Evolutionary conservation across 2,888 invertebrate genomes (phyloP).

Genomic region (Drosophila siamana): DNA sequence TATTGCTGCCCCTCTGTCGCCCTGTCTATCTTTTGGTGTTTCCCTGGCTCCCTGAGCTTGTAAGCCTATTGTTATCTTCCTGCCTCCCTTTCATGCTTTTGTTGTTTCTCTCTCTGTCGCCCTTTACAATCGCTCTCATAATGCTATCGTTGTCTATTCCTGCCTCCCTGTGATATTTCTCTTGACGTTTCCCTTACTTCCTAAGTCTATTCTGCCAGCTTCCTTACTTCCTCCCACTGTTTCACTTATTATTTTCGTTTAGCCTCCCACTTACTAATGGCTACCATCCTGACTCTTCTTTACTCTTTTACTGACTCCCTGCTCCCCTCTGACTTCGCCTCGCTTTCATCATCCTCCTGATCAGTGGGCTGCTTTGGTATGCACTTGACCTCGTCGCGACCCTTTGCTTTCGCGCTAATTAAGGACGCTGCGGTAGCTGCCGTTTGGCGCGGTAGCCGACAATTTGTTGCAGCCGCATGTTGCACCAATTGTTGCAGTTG

Average conservation of each 20-base stretch:
- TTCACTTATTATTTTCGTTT: too few relatives aligned
- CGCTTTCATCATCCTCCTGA: constrained; percentile 31
- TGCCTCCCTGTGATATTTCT: too few relatives aligned
- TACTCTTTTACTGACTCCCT: too few relatives aligned
- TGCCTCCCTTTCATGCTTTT: background rate
- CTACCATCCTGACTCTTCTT: background rate
- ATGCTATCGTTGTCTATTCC: too few relatives aligned
- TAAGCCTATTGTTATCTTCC: too few relatives aligned
- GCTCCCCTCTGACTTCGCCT: too few relatives aligned
- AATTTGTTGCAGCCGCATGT: constrained; percentile 81
- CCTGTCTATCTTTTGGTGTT: too few relatives aligned
- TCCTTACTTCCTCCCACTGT: too few relatives aligned
- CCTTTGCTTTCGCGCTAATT: constrained; percentile 55
- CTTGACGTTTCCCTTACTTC: too few relatives aligned
- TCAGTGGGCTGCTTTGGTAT: constrained; percentile 51
- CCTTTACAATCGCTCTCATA: background rate
- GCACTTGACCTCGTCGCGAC: constrained; percentile 33
- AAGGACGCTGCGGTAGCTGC: constrained; percentile 44
- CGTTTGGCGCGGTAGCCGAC: constrained; percentile 32
- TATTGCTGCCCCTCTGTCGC: too few relatives aligned
- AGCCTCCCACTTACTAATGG: too few relatives aligned
- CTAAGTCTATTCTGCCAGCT: too few relatives aligned
- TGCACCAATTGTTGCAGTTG: constrained; percentile 82
- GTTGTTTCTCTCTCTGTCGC: constrained; percentile 1
- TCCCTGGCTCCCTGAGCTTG: background rate